Conservation (phyloP, 2,888 invertebrate species). For the Cyclophora punctaria region DNA sequence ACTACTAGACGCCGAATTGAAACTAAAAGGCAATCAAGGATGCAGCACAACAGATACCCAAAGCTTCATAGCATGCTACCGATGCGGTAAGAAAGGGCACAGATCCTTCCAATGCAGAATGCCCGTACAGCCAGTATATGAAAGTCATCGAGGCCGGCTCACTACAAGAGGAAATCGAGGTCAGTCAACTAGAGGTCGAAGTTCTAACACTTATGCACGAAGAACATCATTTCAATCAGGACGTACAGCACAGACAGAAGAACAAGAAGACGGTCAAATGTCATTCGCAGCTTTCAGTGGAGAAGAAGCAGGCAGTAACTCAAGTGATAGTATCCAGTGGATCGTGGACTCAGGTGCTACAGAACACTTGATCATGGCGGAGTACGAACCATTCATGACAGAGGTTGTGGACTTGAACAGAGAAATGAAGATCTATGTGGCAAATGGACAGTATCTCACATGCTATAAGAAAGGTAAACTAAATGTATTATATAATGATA, state of each 20-base stretch:
- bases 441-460: slow-evolving; percentile 1
- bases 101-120: background rate
- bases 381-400: background rate
- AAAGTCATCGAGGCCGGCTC: background rate
- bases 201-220: background rate
- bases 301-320: slow-evolving; percentile 1
- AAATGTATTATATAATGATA: background rate
- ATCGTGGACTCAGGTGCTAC: slow-evolving; percentile 1
- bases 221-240: background rate
- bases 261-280: background rate
- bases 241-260: background rate
- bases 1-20: slow-evolving; percentile 1
- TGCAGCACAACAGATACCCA: background rate
- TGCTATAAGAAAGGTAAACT: background rate
- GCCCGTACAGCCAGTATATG: background rate
- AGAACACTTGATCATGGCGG: background rate
- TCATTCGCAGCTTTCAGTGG: background rate
- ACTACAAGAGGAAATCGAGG: background rate
- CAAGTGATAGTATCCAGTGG: slow-evolving; percentile 2
- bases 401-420: background rate
- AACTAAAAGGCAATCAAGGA: background rate
- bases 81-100: slow-evolving; percentile 1
- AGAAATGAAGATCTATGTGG: background rate
- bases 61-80: background rate
- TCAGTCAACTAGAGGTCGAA: background rate